Evolutionary conservation across 2,888 invertebrate species (phyloP).

Genomic region (Rhingia campestris): DNA sequence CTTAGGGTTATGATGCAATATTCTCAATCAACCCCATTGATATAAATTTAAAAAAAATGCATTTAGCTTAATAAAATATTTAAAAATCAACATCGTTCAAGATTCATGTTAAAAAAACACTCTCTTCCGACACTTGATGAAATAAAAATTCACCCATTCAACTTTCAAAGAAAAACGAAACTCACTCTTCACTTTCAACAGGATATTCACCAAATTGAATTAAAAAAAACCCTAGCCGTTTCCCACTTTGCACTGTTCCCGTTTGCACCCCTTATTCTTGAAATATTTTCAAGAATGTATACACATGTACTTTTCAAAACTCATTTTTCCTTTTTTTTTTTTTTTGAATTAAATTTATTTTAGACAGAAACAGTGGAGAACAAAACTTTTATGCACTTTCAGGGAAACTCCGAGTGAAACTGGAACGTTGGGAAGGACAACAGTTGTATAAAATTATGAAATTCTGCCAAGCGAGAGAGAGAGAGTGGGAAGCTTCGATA

Average conservation of each 20-base stretch:
- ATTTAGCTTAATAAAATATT: no score
- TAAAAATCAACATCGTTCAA: no score
- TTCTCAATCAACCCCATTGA: no score
- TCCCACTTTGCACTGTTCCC: background rate
- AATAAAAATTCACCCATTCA: no score
- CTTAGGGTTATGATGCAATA: no score
- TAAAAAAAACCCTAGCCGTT: background rate
- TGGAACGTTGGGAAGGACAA: conserved; percentile 57
- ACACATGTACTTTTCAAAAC: conserved; percentile 10
- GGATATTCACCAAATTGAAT: conserved; percentile 25
- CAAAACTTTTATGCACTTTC: conserved; percentile 55
- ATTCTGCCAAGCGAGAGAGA: conserved; percentile 7
- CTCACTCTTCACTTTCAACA: conserved; percentile 19
- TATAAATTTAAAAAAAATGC: no score
- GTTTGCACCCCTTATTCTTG: background rate
- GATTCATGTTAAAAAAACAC: no score
- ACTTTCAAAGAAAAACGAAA: background rate
- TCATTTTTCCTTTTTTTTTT: background rate
- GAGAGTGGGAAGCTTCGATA: conserved; percentile 6
- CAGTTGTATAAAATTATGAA: conserved; percentile 59
- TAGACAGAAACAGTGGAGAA: conserved; percentile 3
- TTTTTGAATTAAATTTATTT: background rate
- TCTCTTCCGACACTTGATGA: no score
- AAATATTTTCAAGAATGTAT: conserved; percentile 9
- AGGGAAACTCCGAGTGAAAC: conserved; percentile 63